Conservation (phyloP, 2,888 invertebrate genomes). For the Mesorhabditis sp. region DNA sequence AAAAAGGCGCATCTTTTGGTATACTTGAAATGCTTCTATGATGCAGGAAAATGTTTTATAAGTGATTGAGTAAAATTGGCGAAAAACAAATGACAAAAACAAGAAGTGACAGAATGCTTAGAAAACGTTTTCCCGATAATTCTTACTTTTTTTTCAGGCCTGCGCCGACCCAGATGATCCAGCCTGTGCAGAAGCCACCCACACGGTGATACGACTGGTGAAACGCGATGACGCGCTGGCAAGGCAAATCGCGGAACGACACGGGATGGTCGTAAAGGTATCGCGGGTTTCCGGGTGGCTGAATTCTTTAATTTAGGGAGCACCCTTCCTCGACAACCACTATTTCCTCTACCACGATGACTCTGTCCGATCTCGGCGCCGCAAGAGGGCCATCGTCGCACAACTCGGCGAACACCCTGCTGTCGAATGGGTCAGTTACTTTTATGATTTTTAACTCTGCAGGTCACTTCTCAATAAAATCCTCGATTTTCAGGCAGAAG, state of each 20-base stretch:
- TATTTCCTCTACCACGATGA: conserved; percentile 52
- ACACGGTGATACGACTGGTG: conserved; percentile 44
- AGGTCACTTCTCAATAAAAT: neutral
- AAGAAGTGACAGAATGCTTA: neutral
- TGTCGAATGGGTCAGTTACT: conserved; percentile 31
- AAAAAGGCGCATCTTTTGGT: neutral
- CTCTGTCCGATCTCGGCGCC: conserved; percentile 26
- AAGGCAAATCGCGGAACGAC: conserved; percentile 43
- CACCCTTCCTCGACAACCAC: conserved; percentile 52
- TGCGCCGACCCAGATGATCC: conserved; percentile 21
- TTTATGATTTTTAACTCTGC: neutral
- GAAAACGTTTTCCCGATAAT: neutral
- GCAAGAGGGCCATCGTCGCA: conserved; percentile 39
- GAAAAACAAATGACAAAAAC: neutral
- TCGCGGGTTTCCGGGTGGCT: neutral
- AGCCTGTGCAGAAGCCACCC: conserved; percentile 33
- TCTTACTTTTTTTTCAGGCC: conserved; percentile 13
- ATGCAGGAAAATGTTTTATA: no score
- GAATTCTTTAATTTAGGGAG: conserved; percentile 30
- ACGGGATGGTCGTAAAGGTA: conserved; percentile 47
- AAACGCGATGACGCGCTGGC: conserved; percentile 55
- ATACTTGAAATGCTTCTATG: no score
- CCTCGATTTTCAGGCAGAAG: conserved; percentile 28
- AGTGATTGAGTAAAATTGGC: no score
- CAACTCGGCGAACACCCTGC: conserved; percentile 35